Conservation (phyloP, 2,888 invertebrate genomes). For the Agrilus mali region DNA sequence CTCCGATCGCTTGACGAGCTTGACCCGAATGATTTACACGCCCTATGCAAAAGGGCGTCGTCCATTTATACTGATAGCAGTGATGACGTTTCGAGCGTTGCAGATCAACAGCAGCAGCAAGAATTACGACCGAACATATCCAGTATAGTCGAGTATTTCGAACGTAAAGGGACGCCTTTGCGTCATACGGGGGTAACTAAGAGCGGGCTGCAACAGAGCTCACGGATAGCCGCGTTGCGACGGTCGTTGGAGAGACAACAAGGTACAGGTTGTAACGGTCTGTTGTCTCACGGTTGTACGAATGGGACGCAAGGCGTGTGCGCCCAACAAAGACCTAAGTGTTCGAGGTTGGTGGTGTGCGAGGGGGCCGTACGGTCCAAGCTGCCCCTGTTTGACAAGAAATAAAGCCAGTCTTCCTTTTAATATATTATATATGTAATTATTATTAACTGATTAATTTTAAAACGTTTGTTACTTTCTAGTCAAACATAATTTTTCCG, state of each 20-base stretch:
- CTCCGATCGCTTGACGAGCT: conserved; percentile 47
- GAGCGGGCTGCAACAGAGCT: conserved; percentile 27
- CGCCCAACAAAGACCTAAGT: conserved; percentile 33
- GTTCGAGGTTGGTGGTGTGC: conserved; percentile 61
- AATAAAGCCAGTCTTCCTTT: conserved; percentile 32
- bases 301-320: conserved; percentile 7
- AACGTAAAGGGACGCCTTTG: conserved; percentile 55
- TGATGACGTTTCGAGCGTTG: conserved; percentile 71
- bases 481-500: conserved; percentile 8
- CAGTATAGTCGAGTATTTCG: conserved; percentile 80
- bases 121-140: conserved; percentile 58
- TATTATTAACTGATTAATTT: not conserved
- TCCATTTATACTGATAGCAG: conserved; percentile 81
- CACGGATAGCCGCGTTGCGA: conserved; percentile 29
- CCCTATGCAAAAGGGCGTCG: conserved; percentile 53
- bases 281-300: conserved; percentile 9
- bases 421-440: conserved; percentile 6
- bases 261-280: conserved; percentile 10
- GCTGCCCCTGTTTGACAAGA: conserved; percentile 72
- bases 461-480: conserved; percentile 3
- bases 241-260: conserved; percentile 26
- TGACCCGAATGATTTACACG: conserved; percentile 43
- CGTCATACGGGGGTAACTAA: conserved; percentile 36
- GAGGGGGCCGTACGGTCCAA: conserved; percentile 81
- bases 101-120: conserved; percentile 60